Conservation (phyloP, 2,113 vertebrate species). For the Recurvirostra avosetta region DNA sequence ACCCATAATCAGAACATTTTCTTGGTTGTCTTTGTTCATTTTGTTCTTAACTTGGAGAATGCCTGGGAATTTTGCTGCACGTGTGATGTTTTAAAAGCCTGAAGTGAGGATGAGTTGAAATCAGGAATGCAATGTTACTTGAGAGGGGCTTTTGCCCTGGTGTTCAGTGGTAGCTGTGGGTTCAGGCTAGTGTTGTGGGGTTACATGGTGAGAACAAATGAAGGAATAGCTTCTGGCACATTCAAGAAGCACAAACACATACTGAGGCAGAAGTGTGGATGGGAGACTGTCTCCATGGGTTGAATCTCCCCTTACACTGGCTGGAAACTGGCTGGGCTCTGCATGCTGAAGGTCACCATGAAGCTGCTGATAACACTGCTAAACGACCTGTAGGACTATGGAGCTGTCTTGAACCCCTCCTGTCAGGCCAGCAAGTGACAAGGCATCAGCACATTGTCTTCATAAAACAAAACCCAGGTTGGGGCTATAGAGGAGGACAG, state of each 20-base stretch:
- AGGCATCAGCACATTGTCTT: background rate
- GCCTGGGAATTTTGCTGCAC: background rate
- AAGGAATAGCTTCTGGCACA: background rate
- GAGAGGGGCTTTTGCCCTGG: background rate
- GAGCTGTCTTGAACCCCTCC: background rate
- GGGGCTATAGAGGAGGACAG: background rate
- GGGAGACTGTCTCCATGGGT: background rate
- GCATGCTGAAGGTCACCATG: background rate
- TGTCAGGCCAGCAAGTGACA: background rate
- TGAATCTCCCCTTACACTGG: background rate
- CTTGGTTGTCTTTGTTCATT: slow-evolving; percentile 33
- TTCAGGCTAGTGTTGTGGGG: background rate
- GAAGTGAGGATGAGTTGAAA: background rate
- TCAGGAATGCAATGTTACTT: background rate
- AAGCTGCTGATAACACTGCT: background rate
- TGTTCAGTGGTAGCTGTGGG: background rate
- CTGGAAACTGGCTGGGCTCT: background rate
- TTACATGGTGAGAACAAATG: background rate
- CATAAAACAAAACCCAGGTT: background rate
- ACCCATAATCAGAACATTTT: slow-evolving; percentile 60
- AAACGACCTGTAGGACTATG: background rate
- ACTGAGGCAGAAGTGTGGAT: background rate
- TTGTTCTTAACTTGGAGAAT: slow-evolving; percentile 19
- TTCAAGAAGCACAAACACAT: background rate
- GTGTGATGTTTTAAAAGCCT: background rate